A percentile compares a stretch with the other conserved stretches of the same genome.
phyloP scores from a whole-genome alignment of 2,797 vertebrate genomes.

The Uromys caudimaculatus region DNA sequence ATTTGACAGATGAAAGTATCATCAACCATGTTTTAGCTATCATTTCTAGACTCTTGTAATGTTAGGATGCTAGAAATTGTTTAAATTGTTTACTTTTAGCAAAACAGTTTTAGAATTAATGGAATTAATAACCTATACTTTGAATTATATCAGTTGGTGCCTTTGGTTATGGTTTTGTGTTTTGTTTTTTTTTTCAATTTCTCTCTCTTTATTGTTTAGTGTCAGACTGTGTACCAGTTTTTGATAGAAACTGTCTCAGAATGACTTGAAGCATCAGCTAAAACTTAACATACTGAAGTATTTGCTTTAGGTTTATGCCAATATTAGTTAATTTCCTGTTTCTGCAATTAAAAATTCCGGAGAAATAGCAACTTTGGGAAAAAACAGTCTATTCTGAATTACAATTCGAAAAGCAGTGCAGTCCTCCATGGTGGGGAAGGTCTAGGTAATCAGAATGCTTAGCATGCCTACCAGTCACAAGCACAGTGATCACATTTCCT shows the following conservation, averaged over 20 bases:
- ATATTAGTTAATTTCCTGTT: neutral
- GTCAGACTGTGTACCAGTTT: neutral
- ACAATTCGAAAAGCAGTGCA: neutral
- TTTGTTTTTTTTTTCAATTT: neutral
- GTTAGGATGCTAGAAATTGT: neutral
- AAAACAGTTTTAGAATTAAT: neutral
- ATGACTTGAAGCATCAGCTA: too few species aligned
- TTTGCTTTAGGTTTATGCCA: neutral
- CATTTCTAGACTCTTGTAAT: neutral
- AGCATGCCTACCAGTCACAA: too few species aligned
- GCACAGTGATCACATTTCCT: neutral
- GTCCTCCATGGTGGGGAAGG: neutral
- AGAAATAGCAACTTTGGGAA: neutral
- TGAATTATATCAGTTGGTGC: neutral
- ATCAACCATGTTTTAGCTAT: neutral
- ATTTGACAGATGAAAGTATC: neutral
- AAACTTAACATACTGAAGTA: neutral
- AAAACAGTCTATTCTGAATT: neutral
- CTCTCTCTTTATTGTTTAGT: neutral
- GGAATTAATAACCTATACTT: neutral
- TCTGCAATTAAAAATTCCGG: neutral
- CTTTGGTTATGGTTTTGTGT: neutral
- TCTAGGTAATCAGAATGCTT: too few species aligned
- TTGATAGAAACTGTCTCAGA: neutral
- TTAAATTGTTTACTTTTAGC: neutral